These are phyloP conservation scores for Zeugodacus cucurbitae DNA, from an alignment of 1,140 invertebrate species.

Conservation along the genomic window DNA sequence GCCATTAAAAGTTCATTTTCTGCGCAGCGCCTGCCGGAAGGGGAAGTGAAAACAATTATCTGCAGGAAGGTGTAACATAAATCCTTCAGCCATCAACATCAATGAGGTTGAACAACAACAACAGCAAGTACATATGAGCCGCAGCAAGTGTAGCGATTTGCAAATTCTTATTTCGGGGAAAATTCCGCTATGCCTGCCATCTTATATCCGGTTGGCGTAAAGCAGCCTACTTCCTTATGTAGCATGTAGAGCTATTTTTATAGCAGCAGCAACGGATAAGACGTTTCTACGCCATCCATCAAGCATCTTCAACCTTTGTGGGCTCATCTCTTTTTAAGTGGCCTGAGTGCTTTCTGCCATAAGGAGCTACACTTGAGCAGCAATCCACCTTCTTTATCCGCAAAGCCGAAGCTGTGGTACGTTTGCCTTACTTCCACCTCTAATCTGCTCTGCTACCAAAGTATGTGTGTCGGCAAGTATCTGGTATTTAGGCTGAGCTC, in stretches of 20 bases:
- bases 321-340: neutral
- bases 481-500: too few relatives aligned
- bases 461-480: too few relatives aligned
- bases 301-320: neutral
- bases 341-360: neutral
- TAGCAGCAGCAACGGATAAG: neutral
- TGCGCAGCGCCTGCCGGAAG: neutral
- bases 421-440: neutral
- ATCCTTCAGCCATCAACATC: slow-evolving; percentile 1
- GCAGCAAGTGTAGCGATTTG: neutral
- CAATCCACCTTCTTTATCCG: neutral
- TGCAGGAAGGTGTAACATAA: slow-evolving; percentile 32
- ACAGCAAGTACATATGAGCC: neutral
- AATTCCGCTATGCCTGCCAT: neutral
- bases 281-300: neutral
- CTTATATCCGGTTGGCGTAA: neutral
- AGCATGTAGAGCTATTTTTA: neutral
- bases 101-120: neutral
- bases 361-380: neutral
- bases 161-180: neutral
- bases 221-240: neutral
- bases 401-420: neutral
- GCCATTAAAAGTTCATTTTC: slow-evolving; percentile 32
- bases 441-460: too few relatives aligned
- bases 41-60: slow-evolving; percentile 33